phyloP scores from a whole-genome alignment of 23 tunicate species.

The Aplidium turbinatum region DNA sequence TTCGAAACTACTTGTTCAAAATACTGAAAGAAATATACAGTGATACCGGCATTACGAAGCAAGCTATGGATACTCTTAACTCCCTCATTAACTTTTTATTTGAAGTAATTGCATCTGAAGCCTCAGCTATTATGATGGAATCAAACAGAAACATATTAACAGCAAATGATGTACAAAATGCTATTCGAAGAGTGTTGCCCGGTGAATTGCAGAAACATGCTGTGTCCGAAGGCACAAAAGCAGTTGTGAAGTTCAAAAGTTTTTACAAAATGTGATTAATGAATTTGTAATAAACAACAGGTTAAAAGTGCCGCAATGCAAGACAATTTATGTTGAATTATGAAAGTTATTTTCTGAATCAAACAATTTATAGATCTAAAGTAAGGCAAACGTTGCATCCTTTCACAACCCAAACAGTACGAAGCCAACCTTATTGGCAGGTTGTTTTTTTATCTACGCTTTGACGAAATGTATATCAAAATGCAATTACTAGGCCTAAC shows the following conservation, averaged over 20 bases:
- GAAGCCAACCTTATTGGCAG: too few relatives aligned
- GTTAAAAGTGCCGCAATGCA: too few relatives aligned
- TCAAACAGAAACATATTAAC: slow-evolving; percentile 69
- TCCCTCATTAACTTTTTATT: slow-evolving; percentile 70
- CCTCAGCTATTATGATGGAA: slow-evolving; percentile 47
- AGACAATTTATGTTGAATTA: too few relatives aligned
- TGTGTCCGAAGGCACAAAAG: slow-evolving; percentile 90
- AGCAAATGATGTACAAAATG: slow-evolving; percentile 80
- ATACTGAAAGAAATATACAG: slow-evolving; percentile 73
- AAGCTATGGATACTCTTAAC: slow-evolving; percentile 82
- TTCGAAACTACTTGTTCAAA: slow-evolving; percentile 63
- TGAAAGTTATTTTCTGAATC: too few relatives aligned
- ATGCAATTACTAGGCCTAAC: too few relatives aligned
- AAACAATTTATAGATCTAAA: too few relatives aligned
- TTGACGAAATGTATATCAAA: too few relatives aligned
- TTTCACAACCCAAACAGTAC: too few relatives aligned
- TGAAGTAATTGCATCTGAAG: slow-evolving; percentile 54
- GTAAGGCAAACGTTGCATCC: too few relatives aligned
- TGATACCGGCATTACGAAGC: slow-evolving; percentile 84
- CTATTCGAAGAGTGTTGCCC: slow-evolving; percentile 68
- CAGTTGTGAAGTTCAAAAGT: slow-evolving; percentile 82
- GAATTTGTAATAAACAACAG: too few relatives aligned
- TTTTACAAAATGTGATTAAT: too few relatives aligned
- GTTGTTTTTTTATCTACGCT: too few relatives aligned
- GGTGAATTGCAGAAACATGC: slow-evolving; percentile 92